Base-by-base conservation (phyloP, 2,888 invertebrate genomes). In the Synergus japonicus region DNA sequence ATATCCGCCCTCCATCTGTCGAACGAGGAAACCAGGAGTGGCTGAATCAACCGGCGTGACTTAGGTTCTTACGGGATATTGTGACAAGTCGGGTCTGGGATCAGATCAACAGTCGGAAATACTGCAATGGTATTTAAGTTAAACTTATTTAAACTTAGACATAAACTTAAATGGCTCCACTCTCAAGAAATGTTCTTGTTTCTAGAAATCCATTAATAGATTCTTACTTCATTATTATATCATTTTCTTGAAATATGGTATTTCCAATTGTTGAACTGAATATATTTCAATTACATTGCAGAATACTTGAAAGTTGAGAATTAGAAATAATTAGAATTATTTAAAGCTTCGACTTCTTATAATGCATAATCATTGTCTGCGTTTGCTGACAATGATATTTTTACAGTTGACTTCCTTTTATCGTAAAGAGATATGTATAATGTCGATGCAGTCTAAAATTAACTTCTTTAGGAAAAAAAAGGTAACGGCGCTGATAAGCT, bases 11-110 rank as follows among this genome's bases (percentile, higher is more conserved):
- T 76, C 78, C 64, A 64, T 54, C 43, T 44, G 44, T 22, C 18
- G 76, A 76, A 69, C 78, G 78, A 78, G 65, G 78, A 78, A 78
- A 78, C 64, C 76, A 76, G 76, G 78, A 78, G 78, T 78, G 78
- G 65, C 78, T 65, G 78, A 76, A 78, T 73, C 60, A 78, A 49
- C n/a, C 43, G 67, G 46, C 67, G 69, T 78, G 73, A 78, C 78
- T 78, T 69, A 69, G 29, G 63, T 12, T 69, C 46, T 44, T 67
- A 22, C 46, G 67, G 44, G 18, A 64, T 46, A 58, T 65, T 41
- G 44, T 63, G 78, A 69, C 67, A 67, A 78, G 78, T 78, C 49
- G 58, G 66, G n/a, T 15, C 54, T 54, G 54, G 54, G 54, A 54
- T 18, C 54, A n/a, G 49, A 49, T n/a, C 15, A 58, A 67, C 58